Percentiles rank a stretch among this genome's conserved stretches.
Evolutionary conservation across 2,113 vertebrate species (phyloP).

Genomic region (Leuciscus idus): DNA sequence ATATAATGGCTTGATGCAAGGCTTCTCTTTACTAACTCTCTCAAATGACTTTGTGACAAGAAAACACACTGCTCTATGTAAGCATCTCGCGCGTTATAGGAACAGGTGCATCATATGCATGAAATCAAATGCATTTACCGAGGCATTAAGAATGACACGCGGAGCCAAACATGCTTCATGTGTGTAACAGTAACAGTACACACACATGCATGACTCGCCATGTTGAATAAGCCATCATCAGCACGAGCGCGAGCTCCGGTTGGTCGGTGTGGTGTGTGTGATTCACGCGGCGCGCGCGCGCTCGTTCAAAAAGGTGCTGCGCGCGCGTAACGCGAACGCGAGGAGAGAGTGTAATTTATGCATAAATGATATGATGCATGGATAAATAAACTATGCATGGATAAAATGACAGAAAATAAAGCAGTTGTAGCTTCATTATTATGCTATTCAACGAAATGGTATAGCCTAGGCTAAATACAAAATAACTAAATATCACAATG

Average conservation of each 20-base stretch:
- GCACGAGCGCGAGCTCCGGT: background rate
- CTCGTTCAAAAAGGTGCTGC: background rate
- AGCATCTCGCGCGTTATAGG: too few relatives aligned
- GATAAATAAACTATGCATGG: background rate
- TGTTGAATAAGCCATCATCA: slow-evolving; percentile 16
- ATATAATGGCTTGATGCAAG: background rate
- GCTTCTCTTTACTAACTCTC: background rate
- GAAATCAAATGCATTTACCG: background rate
- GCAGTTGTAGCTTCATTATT: background rate
- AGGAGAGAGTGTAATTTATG: background rate
- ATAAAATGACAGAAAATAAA: background rate
- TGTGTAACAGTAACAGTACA: background rate
- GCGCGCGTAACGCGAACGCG: background rate
- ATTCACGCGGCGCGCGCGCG: background rate
- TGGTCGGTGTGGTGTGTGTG: background rate
- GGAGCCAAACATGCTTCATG: background rate
- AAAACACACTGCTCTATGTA: background rate
- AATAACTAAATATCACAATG: background rate
- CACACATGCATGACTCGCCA: slow-evolving; percentile 29
- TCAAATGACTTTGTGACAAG: background rate
- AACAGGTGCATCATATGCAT: background rate
- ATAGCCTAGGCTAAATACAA: background rate
- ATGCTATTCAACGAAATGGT: background rate
- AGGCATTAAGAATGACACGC: background rate
- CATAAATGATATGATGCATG: too few relatives aligned